Base-by-base conservation (phyloP, 2,888 invertebrate species). In the Eristalis intricaria region DNA sequence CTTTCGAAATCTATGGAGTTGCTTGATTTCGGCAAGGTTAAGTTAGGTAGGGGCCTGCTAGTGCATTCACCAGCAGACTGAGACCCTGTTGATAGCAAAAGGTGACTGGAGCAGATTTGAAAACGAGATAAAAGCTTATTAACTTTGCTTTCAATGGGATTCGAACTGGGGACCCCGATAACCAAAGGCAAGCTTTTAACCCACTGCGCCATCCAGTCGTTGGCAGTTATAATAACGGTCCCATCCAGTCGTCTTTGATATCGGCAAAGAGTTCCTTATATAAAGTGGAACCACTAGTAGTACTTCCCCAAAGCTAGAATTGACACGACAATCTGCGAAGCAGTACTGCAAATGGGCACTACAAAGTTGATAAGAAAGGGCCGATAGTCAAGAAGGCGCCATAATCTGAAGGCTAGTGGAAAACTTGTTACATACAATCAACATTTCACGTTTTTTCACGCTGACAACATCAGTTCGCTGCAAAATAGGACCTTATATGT, bases 321-420 rank as follows among this genome's bases (percentile, higher is more conserved):
- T 0, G 95, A 92, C 74, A 93, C 91, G 1, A 93, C 90, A n/a
- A 93, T 89, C 58, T 92, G 92, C 0, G 90, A 78, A 1, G 91
- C 93, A 86, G 84, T 92, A 89, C 89, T 93, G 89, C 95, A 95
- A 58, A 96, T 92, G 93, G 94, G 64, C 96, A 92, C 66, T n/a
- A n/a, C n/a, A n/a, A n/a, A 95, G 90, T 89, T 96, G 95, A 91
- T 94, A 95, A 0, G 95, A 94, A 64, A 96, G 92, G 0, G 95
- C 93, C 4, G 96, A 96, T 50, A 96, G 89, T 91, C 95, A 95
- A 90, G 94, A 93, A 0, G 95, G 93, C 0, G 94, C 92, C 64
- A 95, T 89, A 38, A 94, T 93, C 73, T 94, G 93, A 56, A 96
- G 90, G 89, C 93, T 93, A 11, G 93, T 92, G 5, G 94, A 94